A percentile compares a stretch with the other conserved stretches of the same genome.
Evolutionary conservation across 2,113 vertebrate genomes (phyloP).

Genomic region (Hyla sarda): DNA sequence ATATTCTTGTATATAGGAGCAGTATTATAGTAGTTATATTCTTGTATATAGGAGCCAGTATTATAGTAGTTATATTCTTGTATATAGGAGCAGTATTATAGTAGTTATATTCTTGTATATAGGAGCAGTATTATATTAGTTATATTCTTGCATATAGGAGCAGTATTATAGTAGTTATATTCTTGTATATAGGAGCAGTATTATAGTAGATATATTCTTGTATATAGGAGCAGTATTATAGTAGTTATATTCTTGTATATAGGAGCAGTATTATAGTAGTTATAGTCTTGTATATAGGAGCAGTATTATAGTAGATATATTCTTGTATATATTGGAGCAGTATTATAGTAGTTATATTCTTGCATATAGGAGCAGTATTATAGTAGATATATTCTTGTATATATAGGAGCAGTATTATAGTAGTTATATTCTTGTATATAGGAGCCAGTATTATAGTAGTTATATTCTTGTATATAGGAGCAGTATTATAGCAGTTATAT

Average conservation of each 20-base stretch:
- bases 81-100: not conserved
- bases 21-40: not conserved
- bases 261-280: not conserved
- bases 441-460: not conserved
- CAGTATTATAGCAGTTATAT: not conserved
- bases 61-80: not conserved
- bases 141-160: conserved; percentile 7
- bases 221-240: not conserved
- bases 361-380: too few species aligned
- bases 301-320: conserved; percentile 14
- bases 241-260: not conserved
- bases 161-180: conserved; percentile 4
- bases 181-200: not conserved
- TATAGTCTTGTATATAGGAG: too few species aligned
- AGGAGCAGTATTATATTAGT: conserved; percentile 3
- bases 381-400: conserved; percentile 14
- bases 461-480: conserved; percentile 1
- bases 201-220: conserved; percentile 14
- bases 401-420: not conserved
- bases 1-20: not conserved
- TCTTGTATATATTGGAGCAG: not conserved
- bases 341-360: conserved; percentile 5
- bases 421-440: conserved; percentile 1
- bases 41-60: not conserved
- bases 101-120: too few species aligned